Conservation (phyloP, 2,797 vertebrate genomes). For the Betta splendens region DNA sequence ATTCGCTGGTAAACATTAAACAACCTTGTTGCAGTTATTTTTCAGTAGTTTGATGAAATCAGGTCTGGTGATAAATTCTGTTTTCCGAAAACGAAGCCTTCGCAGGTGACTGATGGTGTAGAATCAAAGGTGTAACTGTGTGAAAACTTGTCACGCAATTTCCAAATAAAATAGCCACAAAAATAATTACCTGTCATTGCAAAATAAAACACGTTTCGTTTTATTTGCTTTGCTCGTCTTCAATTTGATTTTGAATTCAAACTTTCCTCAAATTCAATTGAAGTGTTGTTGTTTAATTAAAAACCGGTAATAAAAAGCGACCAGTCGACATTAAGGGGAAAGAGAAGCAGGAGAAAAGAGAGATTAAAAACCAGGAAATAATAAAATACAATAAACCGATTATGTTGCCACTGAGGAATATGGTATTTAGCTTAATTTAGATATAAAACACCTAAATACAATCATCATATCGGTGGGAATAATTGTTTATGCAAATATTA, state of each 20-base stretch:
- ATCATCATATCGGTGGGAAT: conserved; percentile 9
- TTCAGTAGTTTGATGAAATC: neutral
- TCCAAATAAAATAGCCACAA: neutral
- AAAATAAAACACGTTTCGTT: neutral
- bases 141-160: neutral
- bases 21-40: neutral
- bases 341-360: neutral
- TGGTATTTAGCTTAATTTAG: conserved; percentile 24
- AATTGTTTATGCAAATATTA: conserved; percentile 34
- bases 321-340: neutral
- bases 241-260: neutral
- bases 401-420: neutral
- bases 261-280: neutral
- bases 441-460: conserved; percentile 29
- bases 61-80: neutral
- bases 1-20: too few relatives aligned
- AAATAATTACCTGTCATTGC: neutral
- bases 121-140: neutral
- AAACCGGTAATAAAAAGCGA: neutral
- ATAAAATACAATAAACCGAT: neutral
- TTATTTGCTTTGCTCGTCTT: too few relatives aligned
- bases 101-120: neutral
- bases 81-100: neutral
- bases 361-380: neutral
- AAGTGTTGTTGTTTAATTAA: too few relatives aligned